Conservation (phyloP, 2,797 vertebrate genomes). For the Acipenser transmontanus region DNA sequence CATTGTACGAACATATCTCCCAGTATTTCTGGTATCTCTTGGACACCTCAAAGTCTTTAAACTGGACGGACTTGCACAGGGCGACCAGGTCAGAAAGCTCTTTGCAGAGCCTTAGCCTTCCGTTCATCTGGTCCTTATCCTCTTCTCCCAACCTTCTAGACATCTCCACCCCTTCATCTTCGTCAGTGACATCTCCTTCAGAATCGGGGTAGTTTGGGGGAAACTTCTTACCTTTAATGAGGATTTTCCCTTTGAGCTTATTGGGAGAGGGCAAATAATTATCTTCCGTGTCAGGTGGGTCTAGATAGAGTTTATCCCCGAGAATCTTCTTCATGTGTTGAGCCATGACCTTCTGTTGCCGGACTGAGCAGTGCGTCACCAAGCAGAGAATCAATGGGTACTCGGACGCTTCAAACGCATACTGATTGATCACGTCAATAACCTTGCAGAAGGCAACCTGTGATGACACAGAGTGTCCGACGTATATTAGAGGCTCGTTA, state of each 20-base stretch:
- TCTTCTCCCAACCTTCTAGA: slow-evolving; percentile 64
- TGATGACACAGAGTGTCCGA: slow-evolving; percentile 71
- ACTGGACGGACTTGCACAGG: slow-evolving; percentile 76
- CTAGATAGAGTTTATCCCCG: slow-evolving; percentile 72
- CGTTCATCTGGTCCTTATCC: slow-evolving; percentile 64
- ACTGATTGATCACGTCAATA: slow-evolving; percentile 78
- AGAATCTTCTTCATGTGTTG: slow-evolving; percentile 83
- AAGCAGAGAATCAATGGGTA: slow-evolving; percentile 84
- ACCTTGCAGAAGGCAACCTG: slow-evolving; percentile 75
- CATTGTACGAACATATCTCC: slow-evolving; percentile 88
- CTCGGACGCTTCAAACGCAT: slow-evolving; percentile 79
- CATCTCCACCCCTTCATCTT: slow-evolving; percentile 81
- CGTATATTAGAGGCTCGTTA: slow-evolving; percentile 80
- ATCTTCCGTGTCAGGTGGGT: slow-evolving; percentile 63
- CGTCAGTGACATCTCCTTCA: slow-evolving; percentile 80
- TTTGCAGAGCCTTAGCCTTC: slow-evolving; percentile 64
- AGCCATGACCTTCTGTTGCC: slow-evolving; percentile 76
- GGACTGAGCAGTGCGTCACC: slow-evolving; percentile 74
- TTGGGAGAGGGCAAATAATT: slow-evolving; percentile 81
- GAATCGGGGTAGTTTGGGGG: slow-evolving; percentile 55
- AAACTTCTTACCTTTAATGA: slow-evolving; percentile 78
- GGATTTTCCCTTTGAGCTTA: slow-evolving; percentile 79
- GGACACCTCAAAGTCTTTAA: slow-evolving; percentile 76
- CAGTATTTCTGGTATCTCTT: slow-evolving; percentile 76
- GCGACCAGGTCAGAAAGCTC: slow-evolving; percentile 82